Evolutionary conservation across 1,140 invertebrate species (phyloP), one percentile per base, ranked within the genome.

Genomic region (Ladona fulva): DNA sequence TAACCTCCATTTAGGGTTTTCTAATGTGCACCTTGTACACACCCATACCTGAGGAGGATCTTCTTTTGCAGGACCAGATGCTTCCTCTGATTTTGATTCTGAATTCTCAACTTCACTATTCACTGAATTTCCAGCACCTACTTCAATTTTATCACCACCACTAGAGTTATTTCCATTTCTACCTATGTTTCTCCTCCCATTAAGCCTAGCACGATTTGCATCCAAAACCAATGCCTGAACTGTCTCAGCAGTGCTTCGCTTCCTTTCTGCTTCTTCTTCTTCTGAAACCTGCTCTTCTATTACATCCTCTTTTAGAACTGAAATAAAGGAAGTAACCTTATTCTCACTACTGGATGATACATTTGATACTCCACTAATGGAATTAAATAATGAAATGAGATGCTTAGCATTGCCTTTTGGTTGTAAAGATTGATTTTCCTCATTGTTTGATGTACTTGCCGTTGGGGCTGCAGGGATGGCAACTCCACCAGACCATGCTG

Each of bases 1-100:
- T 24, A 88, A 84, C 78, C 86, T 85, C 88, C 88, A 89, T 75
- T 85, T 83, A 7, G 86, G 85, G 80, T 89, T 89, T 81, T 87
- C 86, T 25, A 89, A 78, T 16, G 87, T 87, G 80, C 89, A 89
- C 77, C 86, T 84, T 7, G 86, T 84, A 81, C 89, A 89, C 8
- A 83, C 81, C 89, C 89, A 89, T 76, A 77, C 74, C 78, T 80
- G 14, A 66, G 52, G 52, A 66, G 52, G 52, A 66, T 76, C 80
- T 78, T 81, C 25, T 66, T 24, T 66, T 59, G 25, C 37, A 1
- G 76, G 29, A 42, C n/a, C 12, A 29, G 19, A 66, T 66, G 52
- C n/a, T 19, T 66, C 52, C n/a, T 16, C 14, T 66, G 12, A 66
- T 22, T 66, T 66, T 66, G 52, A 6, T 66, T 66, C 52, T 5